Evolutionary conservation across 2,113 vertebrate genomes (phyloP).

Genomic region (Cheilinus undulatus): DNA sequence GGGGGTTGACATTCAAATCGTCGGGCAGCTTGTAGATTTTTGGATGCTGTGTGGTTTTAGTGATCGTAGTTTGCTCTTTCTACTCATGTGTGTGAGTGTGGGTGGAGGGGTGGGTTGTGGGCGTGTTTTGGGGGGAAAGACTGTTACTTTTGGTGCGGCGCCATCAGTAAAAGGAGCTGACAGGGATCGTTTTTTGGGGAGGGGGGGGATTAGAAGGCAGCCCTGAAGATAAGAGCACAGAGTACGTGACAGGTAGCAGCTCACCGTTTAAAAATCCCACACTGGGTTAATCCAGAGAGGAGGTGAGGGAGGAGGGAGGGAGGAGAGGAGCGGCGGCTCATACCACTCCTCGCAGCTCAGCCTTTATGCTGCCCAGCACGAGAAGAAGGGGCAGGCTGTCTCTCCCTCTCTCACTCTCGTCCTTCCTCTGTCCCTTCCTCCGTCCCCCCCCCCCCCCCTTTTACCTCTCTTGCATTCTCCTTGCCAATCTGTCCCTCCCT

Average conservation of each 20-base stretch:
- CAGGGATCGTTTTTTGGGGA: conserved; percentile 8
- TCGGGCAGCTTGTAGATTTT: conserved; percentile 60
- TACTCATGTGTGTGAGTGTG: conserved; percentile 19
- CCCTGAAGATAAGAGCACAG: conserved; percentile 45
- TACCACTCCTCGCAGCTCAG: conserved; percentile 70
- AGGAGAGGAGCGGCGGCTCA: conserved; percentile 50
- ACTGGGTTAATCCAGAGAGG: conserved; percentile 75
- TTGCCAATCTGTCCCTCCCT: conserved; percentile 61
- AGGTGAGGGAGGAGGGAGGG: conserved; percentile 15
- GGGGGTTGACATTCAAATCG: conserved; percentile 67
- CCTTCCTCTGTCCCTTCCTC: conserved; percentile 67
- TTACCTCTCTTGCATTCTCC: conserved; percentile 62
- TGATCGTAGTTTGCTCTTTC: conserved; percentile 52
- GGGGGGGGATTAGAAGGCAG: conserved; percentile 30
- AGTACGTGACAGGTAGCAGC: conserved; percentile 78
- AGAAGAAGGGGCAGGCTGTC: conserved; percentile 64
- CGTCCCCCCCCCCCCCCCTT: conserved; percentile 31
- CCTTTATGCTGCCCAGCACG: conserved; percentile 71
- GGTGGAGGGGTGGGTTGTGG: conserved; percentile 32
- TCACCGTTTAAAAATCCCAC: conserved; percentile 71
- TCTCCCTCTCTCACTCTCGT: conserved; percentile 39
- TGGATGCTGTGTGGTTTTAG: conserved; percentile 46
- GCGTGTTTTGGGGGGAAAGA: conserved; percentile 37
- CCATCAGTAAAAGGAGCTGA: conserved; percentile 48
- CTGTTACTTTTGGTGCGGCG: conserved; percentile 46